Conservation (phyloP, 2,113 vertebrate species). For the Zosterops borbonicus region DNA sequence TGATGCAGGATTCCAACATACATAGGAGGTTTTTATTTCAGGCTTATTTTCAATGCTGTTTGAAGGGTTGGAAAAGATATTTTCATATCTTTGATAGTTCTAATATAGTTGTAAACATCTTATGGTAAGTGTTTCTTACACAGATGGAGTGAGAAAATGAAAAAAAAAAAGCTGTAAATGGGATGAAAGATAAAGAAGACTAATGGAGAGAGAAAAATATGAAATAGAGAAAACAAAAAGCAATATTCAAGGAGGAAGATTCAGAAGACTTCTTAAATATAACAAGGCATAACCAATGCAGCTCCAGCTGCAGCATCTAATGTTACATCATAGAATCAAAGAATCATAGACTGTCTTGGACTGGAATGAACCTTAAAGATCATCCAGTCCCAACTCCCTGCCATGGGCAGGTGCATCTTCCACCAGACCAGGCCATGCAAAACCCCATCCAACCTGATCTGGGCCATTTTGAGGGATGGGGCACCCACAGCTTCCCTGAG, state of each 20-base stretch:
- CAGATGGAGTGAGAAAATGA: neutral
- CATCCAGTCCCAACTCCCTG: neutral
- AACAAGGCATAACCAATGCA: neutral
- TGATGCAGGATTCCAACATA: neutral
- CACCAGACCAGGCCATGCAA: neutral
- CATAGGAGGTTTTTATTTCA: neutral
- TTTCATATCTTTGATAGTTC: neutral
- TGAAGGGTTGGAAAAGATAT: neutral
- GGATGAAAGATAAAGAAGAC: neutral
- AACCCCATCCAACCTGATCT: neutral
- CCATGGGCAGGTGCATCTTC: neutral
- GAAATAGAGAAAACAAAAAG: neutral
- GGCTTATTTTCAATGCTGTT: neutral
- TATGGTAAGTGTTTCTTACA: neutral
- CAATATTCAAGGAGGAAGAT: neutral
- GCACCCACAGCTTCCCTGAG: neutral
- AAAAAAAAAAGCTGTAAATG: neutral
- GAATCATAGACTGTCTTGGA: neutral
- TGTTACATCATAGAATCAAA: neutral
- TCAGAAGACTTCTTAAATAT: neutral
- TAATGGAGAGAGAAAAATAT: neutral
- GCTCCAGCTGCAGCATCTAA: neutral
- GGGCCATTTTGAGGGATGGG: neutral
- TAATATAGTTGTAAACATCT: neutral
- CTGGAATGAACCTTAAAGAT: neutral